Base-by-base conservation (phyloP, 1,140 invertebrate species). In the Ostrea edulis region DNA sequence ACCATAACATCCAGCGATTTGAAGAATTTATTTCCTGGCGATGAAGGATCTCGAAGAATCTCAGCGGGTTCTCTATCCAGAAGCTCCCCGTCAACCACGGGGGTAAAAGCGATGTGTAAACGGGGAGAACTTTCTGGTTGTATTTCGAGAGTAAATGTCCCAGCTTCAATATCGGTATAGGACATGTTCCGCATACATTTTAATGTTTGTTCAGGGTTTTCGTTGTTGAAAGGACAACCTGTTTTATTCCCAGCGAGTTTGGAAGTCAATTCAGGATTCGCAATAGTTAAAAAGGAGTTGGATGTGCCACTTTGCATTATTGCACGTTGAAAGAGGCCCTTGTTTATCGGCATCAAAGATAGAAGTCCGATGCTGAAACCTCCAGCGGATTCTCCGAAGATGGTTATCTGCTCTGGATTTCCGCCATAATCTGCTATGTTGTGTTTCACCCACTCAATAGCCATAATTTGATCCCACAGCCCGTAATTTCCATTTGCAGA, bases 341-440 rank as follows among this genome's bases (percentile, higher is more conserved):
- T 84, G 20, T 90, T 91, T 81, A 55, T 81, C 1, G 92, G 89
- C 71, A 85, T 89, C 53, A 93, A n/a, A 2, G 89, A 83, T 4
- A 90, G 90, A 4, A 89, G 54, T 1, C 85, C 44, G 0, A 90
- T 89, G 52, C 90, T 91, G 7, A 71, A 85, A 0, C 84, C 85
- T 9, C 93, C 92, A 8, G 96, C 95, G 0, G 96, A 96, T 93
- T 97, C 96, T 1, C 97, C 97, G 84, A 97, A 95, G 0, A 97
- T 92, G 0, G 97, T 97, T 0, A 98, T 95, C 54, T 96, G 94
- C 17, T 95, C 94, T 0, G 96, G 95, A 94, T 97, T 96, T 8
- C 97, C 97, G 4, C 97, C 97, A 92, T 97, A 97, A 29, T 95
- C 94, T 20, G 94, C 94, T 65, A 97, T 97, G 93, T 97, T 97